A percentile compares a stretch with the other conserved stretches of the same genome.
Evolutionary conservation across 2,888 invertebrate species (phyloP).

Genomic region (Zeuzera pyrina): DNA sequence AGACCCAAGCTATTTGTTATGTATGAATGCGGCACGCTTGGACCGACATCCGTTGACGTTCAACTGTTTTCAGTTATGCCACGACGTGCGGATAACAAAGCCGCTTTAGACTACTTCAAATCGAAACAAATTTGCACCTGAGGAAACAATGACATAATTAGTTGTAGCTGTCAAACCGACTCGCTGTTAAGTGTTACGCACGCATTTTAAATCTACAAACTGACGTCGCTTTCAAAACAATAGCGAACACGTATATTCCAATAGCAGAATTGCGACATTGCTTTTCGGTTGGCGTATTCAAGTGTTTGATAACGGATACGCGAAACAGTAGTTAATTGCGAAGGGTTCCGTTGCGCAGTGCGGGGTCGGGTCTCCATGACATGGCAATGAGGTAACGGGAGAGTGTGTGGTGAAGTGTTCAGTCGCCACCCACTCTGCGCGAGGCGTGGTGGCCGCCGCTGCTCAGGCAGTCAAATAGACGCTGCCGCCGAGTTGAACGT

Average conservation of each 20-base stretch:
- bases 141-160: slow-evolving; percentile 33
- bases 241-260: neutral
- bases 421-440: slow-evolving; percentile 64
- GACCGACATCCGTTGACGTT: slow-evolving; percentile 55
- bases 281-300: slow-evolving; percentile 10
- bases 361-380: slow-evolving; percentile 63
- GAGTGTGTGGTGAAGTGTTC: slow-evolving; percentile 64
- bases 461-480: slow-evolving; percentile 61
- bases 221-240: neutral
- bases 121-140: slow-evolving; percentile 30
- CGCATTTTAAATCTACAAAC: neutral
- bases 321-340: slow-evolving; percentile 27
- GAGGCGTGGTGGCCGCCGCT: slow-evolving; percentile 43
- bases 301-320: slow-evolving; percentile 12
- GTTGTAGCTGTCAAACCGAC: slow-evolving; percentile 18
- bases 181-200: neutral
- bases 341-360: slow-evolving; percentile 54
- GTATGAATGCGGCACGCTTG: slow-evolving; percentile 44
- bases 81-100: slow-evolving; percentile 45
- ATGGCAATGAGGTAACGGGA: slow-evolving; percentile 70
- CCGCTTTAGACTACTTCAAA: slow-evolving; percentile 38
- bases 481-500: slow-evolving; percentile 50
- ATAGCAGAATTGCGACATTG: neutral
- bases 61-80: slow-evolving; percentile 55
- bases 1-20: slow-evolving; percentile 45